These are phyloP conservation scores for Drosophila kurseongensis DNA, from an alignment of 1,140 invertebrate genomes.

Conservation along the genomic window DNA sequence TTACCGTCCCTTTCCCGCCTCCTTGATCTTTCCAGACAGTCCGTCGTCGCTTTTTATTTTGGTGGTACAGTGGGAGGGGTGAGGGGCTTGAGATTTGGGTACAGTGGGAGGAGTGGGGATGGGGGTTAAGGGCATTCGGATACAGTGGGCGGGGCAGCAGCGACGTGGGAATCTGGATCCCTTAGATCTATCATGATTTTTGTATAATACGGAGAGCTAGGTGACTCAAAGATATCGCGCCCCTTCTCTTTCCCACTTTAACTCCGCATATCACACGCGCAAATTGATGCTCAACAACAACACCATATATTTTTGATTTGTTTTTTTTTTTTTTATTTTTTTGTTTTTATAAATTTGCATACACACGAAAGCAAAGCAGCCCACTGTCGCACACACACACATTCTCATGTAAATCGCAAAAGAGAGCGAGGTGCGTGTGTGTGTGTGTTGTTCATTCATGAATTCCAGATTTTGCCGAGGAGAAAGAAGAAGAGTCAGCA, in stretches of 20 bases:
- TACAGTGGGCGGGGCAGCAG: slow-evolving; percentile 24
- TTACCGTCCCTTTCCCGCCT: slow-evolving; percentile 11
- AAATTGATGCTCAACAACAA: slow-evolving; percentile 48
- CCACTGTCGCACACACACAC: slow-evolving; percentile 40
- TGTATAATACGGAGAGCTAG: slow-evolving; percentile 27
- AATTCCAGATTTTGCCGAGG: slow-evolving; percentile 71
- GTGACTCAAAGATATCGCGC: slow-evolving; percentile 65
- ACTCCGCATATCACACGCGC: slow-evolving; percentile 15
- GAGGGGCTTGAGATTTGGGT: background rate
- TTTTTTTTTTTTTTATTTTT: slow-evolving; percentile 44
- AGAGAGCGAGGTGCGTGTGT: slow-evolving; percentile 24
- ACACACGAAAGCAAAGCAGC: slow-evolving; percentile 62
- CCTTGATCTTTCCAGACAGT: slow-evolving; percentile 39
- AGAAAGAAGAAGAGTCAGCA: slow-evolving; percentile 34
- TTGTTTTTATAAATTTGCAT: slow-evolving; percentile 78
- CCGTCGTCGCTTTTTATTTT: slow-evolving; percentile 28
- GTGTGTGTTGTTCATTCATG: slow-evolving; percentile 80
- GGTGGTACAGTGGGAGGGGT: background rate
- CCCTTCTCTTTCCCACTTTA: slow-evolving; percentile 1
- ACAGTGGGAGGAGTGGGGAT: background rate
- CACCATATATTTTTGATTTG: slow-evolving; percentile 27
- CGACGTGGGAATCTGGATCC: slow-evolving; percentile 39
- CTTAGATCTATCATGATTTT: slow-evolving; percentile 36
- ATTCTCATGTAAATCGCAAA: slow-evolving; percentile 5
- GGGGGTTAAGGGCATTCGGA: background rate